Evolutionary conservation across 1,140 invertebrate genomes (phyloP).

Genomic region (Archivesica marissinica): DNA sequence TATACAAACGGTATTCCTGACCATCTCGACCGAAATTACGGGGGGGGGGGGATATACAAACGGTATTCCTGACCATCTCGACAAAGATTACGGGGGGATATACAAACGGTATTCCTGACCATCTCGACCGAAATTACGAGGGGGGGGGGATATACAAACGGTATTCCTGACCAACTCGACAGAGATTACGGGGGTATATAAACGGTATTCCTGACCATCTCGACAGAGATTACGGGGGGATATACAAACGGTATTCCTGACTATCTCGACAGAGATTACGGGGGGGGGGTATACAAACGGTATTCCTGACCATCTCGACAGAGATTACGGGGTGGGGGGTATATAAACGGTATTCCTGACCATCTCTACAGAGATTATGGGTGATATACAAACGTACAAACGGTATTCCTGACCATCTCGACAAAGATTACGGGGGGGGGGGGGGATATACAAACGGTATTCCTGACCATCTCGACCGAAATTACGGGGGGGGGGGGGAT

Average conservation of each 20-base stretch:
- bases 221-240: slow-evolving; percentile 76
- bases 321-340: slow-evolving; percentile 18
- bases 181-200: slow-evolving; percentile 72
- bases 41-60: slow-evolving; percentile 68
- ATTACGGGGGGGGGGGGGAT: neutral
- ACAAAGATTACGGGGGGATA: slow-evolving; percentile 74
- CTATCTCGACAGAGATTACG: slow-evolving; percentile 63
- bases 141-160: slow-evolving; percentile 73
- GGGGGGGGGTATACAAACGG: slow-evolving; percentile 80
- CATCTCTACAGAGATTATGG: slow-evolving; percentile 72
- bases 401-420: slow-evolving; percentile 72
- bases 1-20: slow-evolving; percentile 73
- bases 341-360: slow-evolving; percentile 73
- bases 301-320: slow-evolving; percentile 68
- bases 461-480: slow-evolving; percentile 58
- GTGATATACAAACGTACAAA: slow-evolving; percentile 71
- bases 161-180: slow-evolving; percentile 74
- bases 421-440: slow-evolving; percentile 73
- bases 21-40: slow-evolving; percentile 56
- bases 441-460: slow-evolving; percentile 76
- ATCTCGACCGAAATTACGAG: slow-evolving; percentile 67
- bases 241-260: slow-evolving; percentile 75
- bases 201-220: slow-evolving; percentile 75
- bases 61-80: slow-evolving; percentile 66
- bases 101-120: slow-evolving; percentile 75